phyloP scores from a whole-genome alignment of 2,113 vertebrate genomes.

The Arvicanthis niloticus region DNA sequence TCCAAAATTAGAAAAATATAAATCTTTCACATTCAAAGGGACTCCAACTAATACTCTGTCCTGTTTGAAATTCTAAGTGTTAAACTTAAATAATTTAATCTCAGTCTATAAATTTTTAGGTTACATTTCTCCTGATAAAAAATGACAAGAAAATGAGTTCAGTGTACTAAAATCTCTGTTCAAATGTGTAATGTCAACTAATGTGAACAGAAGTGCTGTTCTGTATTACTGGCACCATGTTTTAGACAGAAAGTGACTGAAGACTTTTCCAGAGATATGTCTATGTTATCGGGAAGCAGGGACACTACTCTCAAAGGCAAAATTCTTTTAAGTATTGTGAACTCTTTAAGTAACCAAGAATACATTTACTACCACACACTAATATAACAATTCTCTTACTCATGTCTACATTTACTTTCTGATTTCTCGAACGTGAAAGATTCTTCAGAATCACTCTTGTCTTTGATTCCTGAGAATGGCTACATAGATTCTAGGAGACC shows the following conservation, averaged over 20 bases:
- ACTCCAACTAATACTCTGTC: background rate
- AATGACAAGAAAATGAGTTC: background rate
- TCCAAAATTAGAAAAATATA: conserved; percentile 36
- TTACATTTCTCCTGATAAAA: conserved; percentile 44
- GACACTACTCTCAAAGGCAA: background rate
- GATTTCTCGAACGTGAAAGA: background rate
- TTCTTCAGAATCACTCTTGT: background rate
- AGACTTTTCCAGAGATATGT: too few relatives aligned
- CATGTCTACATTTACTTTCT: background rate
- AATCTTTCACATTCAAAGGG: background rate
- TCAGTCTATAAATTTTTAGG: conserved; percentile 3
- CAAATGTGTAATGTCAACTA: conserved; percentile 13
- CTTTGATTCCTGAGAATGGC: background rate
- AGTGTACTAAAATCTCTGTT: background rate
- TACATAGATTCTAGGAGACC: background rate
- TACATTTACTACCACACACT: conserved; percentile 30
- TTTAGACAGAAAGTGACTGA: background rate
- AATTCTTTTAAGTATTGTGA: conserved; percentile 8
- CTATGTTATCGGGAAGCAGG: background rate
- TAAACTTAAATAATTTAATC: conserved; percentile 31
- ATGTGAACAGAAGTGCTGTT: conserved; percentile 1
- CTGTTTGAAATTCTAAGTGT: background rate
- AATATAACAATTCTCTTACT: background rate
- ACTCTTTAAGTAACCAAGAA: conserved; percentile 11
- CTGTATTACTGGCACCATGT: background rate